Evolutionary conservation across 2,113 vertebrate genomes (phyloP).

Genomic region (Sinocyclocheilus grahami): DNA sequence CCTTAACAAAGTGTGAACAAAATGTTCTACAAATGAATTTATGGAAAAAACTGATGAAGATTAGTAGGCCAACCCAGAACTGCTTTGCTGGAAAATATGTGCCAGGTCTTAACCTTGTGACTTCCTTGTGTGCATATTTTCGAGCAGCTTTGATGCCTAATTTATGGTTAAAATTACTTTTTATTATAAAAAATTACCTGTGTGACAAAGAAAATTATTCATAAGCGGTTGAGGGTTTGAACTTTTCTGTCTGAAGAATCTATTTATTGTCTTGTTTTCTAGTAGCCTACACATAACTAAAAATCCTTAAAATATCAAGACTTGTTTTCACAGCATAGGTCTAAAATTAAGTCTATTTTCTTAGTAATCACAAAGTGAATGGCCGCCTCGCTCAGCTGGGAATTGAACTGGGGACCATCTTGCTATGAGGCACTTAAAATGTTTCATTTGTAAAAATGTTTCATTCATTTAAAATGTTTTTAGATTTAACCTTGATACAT

Average conservation of each 20-base stretch:
- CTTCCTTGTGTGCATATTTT: not conserved
- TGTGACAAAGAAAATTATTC: conserved; percentile 18
- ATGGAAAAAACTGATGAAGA: not conserved
- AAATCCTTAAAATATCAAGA: no score
- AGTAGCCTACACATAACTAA: no score
- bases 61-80: not conserved
- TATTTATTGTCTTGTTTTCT: no score
- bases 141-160: not conserved
- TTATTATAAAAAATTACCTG: not conserved
- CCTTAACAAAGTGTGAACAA: no score
- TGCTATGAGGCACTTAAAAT: not conserved
- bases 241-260: conserved; percentile 4
- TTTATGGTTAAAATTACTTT: not conserved
- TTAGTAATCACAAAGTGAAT: not conserved
- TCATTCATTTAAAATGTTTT: no score
- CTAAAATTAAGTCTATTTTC: not conserved
- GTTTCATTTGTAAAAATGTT: not conserved
- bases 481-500: no score
- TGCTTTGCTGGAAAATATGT: not conserved
- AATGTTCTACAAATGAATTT: not conserved
- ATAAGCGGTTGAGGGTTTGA: not conserved
- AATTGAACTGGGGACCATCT: not conserved
- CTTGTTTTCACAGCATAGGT: no score
- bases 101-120: not conserved
- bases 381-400: not conserved